These are phyloP conservation scores for Sylvietta virens DNA, from an alignment of 2,113 vertebrate species.

Conservation along the genomic window DNA sequence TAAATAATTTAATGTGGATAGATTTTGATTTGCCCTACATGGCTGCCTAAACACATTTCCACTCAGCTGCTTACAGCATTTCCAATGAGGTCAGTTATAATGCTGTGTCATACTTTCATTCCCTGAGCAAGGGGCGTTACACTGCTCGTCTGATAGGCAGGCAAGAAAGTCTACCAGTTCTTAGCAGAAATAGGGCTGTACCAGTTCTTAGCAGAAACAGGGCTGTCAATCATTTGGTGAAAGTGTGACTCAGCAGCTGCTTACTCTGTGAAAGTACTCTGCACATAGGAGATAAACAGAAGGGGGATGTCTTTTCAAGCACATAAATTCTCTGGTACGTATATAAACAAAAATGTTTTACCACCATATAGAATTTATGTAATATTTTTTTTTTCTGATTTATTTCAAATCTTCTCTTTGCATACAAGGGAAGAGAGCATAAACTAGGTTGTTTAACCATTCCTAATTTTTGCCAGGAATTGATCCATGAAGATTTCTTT, in stretches of 20 bases:
- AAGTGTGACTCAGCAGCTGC: conserved; percentile 53
- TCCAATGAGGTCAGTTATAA: not conserved
- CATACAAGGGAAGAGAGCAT: not conserved
- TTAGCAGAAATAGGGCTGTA: not conserved
- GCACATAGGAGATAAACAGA: not conserved
- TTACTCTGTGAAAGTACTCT: not conserved
- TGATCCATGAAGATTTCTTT: not conserved
- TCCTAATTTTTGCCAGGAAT: not conserved
- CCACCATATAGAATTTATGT: not conserved
- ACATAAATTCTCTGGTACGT: not conserved
- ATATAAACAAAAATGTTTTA: not conserved
- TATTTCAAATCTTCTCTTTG: not conserved
- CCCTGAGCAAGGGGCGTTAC: not conserved
- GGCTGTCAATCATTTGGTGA: not conserved
- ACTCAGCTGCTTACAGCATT: not conserved
- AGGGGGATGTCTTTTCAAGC: not conserved
- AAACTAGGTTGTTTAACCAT: not conserved
- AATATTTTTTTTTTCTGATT: not conserved
- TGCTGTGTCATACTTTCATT: conserved; percentile 22
- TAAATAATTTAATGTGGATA: not conserved
- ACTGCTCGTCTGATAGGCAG: not conserved
- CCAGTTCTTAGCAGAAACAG: not conserved
- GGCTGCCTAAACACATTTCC: not conserved
- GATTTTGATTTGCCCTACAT: not conserved
- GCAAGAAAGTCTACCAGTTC: not conserved